Evolutionary conservation across 2,797 vertebrate species (phyloP).

Genomic region (Limnodromus scolopaceus): DNA sequence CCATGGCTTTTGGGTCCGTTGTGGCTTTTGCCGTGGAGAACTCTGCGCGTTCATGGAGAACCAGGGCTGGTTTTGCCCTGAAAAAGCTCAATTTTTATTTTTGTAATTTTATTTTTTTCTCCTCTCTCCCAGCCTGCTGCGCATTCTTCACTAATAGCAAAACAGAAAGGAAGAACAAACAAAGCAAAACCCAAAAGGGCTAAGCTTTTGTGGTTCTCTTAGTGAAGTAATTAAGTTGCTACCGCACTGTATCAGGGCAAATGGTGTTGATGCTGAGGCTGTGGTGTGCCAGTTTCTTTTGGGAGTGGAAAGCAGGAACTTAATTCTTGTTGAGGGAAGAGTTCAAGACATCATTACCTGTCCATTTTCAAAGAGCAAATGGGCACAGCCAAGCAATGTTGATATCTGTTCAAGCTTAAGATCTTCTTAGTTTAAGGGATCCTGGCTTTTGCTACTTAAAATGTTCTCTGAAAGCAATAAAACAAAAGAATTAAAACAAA

Average conservation of each 20-base stretch:
- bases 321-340: not conserved
- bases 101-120: not conserved
- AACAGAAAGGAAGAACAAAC: not conserved
- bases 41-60: rapidly evolving
- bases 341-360: not conserved
- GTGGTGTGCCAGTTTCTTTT: not conserved
- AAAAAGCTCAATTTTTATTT: not conserved
- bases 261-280: not conserved
- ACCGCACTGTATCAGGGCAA: not conserved
- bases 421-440: not conserved
- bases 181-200: not conserved
- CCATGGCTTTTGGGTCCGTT: not conserved
- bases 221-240: not conserved
- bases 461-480: not conserved
- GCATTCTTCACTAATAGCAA: not conserved
- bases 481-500: not conserved
- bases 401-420: not conserved
- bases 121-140: not conserved
- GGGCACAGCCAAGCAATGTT: not conserved
- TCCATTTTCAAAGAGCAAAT: slow-evolving; percentile 8
- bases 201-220: not conserved
- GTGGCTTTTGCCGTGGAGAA: not conserved
- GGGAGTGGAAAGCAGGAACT: not conserved
- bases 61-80: not conserved
- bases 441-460: not conserved